These are phyloP conservation scores for Hartigia nigra DNA, from an alignment of 2,888 invertebrate species.

Conservation along the genomic window DNA sequence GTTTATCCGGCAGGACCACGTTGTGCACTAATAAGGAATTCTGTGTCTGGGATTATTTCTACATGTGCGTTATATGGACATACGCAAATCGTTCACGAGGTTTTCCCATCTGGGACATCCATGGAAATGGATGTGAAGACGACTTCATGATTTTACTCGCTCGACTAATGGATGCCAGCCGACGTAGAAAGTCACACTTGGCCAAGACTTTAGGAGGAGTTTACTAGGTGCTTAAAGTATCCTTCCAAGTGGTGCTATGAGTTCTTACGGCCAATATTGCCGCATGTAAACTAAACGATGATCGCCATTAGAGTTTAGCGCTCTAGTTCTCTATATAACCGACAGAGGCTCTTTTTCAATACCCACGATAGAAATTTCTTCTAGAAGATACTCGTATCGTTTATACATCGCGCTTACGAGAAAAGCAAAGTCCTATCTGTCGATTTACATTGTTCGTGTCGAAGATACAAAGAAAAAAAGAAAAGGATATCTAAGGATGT, in stretches of 20 bases:
- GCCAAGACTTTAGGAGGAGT: neutral
- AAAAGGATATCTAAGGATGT: neutral
- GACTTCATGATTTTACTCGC: neutral
- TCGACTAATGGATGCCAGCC: neutral
- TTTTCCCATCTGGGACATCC: neutral
- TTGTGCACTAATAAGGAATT: no score
- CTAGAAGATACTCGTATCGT: neutral
- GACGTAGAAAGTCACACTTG: neutral
- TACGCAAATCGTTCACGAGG: neutral
- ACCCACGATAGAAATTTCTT: neutral
- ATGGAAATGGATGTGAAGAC: neutral
- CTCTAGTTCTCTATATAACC: neutral
- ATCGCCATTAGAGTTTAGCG: neutral
- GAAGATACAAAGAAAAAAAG: neutral
- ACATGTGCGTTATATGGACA: no score
- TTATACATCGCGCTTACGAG: neutral
- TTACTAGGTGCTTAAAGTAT: constrained; percentile 5
- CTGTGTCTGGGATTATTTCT: no score
- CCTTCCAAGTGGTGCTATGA: neutral
- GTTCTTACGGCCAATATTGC: neutral
- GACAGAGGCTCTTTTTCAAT: neutral
- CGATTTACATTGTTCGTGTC: neutral
- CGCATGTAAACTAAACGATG: neutral
- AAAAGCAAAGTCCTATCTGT: neutral
- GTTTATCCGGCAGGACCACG: no score